These are phyloP conservation scores for Syncerus caffer DNA, from an alignment of 2,797 vertebrate genomes.

Conservation along the genomic window DNA sequence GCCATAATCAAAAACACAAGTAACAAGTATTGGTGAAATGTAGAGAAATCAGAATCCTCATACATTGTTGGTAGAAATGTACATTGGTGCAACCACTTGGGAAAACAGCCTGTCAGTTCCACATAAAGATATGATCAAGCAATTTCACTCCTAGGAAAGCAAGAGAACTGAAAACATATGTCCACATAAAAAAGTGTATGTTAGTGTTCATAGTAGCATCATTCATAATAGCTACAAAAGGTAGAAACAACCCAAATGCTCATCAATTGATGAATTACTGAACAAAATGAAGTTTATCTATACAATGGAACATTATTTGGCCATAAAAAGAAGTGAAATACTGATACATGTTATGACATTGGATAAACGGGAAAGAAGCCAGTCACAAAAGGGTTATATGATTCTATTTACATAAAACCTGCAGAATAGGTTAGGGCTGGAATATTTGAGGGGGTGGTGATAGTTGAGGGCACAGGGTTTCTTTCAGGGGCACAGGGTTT, in stretches of 20 bases:
- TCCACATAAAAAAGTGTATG: not conserved
- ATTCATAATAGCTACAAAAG: not conserved
- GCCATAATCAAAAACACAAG: not conserved
- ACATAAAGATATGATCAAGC: not conserved
- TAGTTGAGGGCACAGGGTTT: not conserved
- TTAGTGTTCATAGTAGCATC: not conserved
- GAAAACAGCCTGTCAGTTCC: not conserved
- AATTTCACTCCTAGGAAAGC: not conserved
- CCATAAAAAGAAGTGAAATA: not conserved
- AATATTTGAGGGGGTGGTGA: not conserved
- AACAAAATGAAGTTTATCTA: not conserved
- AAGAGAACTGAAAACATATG: not conserved
- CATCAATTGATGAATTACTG: not conserved
- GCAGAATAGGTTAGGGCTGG: not conserved
- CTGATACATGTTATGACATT: not conserved
- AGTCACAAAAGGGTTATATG: not conserved
- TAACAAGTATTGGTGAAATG: not conserved
- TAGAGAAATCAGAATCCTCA: not conserved
- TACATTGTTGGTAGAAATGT: not conserved
- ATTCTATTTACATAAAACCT: not conserved
- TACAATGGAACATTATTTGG: not conserved
- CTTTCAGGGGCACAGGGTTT: not conserved
- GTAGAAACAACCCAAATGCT: not conserved
- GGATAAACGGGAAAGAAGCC: not conserved
- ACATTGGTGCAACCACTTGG: not conserved